These are phyloP conservation scores for Lymantria dispar DNA, from an alignment of 2,888 invertebrate species.

Conservation along the genomic window DNA sequence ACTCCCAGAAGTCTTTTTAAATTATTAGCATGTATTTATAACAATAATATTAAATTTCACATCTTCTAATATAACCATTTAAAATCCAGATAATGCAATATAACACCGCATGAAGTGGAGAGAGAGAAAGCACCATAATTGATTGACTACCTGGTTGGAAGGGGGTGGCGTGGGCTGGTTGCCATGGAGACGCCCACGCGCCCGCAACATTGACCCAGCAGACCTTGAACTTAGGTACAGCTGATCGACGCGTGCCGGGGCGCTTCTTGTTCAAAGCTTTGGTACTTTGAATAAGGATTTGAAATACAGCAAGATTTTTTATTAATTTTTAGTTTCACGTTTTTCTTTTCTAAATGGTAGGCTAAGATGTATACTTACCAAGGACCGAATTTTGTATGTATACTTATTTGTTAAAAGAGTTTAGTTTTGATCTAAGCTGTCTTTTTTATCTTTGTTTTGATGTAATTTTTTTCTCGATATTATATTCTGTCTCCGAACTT, in stretches of 20 bases:
- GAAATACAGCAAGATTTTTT: background rate
- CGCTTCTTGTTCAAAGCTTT: slow-evolving; percentile 2
- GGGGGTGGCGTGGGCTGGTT: slow-evolving; percentile 72
- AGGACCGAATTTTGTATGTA: no score
- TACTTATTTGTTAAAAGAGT: no score
- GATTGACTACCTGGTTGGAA: slow-evolving; percentile 68
- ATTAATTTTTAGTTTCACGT: no score
- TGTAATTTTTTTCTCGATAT: no score
- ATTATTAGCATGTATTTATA: no score
- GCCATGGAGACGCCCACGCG: slow-evolving; percentile 74
- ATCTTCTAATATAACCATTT: background rate
- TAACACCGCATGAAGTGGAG: slow-evolving; percentile 6
- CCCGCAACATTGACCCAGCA: slow-evolving; percentile 70
- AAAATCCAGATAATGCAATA: slow-evolving; percentile 9
- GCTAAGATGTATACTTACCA: no score
- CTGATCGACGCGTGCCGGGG: slow-evolving; percentile 54
- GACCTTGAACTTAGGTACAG: slow-evolving; percentile 70
- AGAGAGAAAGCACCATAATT: slow-evolving; percentile 51
- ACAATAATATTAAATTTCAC: no score
- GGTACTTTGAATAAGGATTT: background rate
- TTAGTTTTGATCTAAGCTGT: no score
- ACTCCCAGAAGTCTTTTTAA: no score
- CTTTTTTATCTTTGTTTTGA: no score
- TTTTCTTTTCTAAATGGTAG: no score
- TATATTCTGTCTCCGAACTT: no score